Percentiles rank a stretch among this genome's conserved stretches.
Evolutionary conservation across 2,888 invertebrate species (phyloP).

Genomic region (Polydrusus pterygomalis): DNA sequence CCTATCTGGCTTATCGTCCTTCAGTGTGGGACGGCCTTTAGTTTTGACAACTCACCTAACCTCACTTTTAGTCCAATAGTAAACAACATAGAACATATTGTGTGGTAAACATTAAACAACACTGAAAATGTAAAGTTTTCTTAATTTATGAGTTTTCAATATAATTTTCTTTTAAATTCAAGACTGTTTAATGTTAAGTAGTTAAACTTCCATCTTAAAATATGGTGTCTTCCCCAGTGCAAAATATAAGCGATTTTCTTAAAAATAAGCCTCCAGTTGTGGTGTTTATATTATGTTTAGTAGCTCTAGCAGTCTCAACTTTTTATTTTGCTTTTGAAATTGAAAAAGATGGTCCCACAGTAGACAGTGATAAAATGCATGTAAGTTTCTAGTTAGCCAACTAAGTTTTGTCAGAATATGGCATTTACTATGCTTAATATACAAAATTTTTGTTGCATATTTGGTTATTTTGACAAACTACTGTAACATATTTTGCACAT

Average conservation of each 20-base stretch:
- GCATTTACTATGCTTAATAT: too few relatives aligned
- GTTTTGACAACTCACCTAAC: conserved; percentile 22
- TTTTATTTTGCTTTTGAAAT: conserved; percentile 53
- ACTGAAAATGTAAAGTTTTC: neutral
- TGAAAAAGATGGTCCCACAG: conserved; percentile 37
- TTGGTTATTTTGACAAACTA: too few relatives aligned
- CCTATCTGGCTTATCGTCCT: neutral
- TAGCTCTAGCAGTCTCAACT: conserved; percentile 48
- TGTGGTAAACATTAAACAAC: too few relatives aligned
- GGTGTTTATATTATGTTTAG: conserved; percentile 47
- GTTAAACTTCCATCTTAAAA: neutral
- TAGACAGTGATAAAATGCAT: conserved; percentile 48
- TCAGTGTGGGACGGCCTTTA: neutral
- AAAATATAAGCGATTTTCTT: conserved; percentile 49
- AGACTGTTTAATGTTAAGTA: neutral
- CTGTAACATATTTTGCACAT: too few relatives aligned
- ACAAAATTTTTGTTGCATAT: too few relatives aligned
- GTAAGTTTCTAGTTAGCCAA: conserved; percentile 34
- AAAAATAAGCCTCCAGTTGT: conserved; percentile 49
- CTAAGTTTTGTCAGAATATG: neutral
- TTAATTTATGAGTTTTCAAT: neutral
- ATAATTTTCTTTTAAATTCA: conserved; percentile 14
- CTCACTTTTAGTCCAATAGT: conserved; percentile 1
- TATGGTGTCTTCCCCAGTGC: conserved; percentile 52
- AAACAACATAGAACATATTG: too few relatives aligned